These are phyloP conservation scores for Oligia latruncula DNA, from an alignment of 2,888 invertebrate genomes.

Conservation along the genomic window DNA sequence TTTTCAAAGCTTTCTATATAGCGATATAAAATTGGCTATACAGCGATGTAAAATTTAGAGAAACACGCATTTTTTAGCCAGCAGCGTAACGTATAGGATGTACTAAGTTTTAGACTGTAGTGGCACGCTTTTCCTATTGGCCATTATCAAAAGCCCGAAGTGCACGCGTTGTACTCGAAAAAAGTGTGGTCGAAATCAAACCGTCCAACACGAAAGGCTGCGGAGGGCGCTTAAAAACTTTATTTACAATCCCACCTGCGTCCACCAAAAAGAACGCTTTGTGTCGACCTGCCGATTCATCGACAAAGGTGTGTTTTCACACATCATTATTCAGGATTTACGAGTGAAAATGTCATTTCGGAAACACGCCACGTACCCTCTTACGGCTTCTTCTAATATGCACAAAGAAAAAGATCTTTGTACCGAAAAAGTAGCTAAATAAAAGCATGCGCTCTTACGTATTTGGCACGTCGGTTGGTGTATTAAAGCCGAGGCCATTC, in stretches of 20 bases:
- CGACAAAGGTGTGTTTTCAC: slow-evolving; percentile 76
- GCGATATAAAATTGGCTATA: slow-evolving; percentile 1
- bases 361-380: slow-evolving; percentile 81
- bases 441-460: slow-evolving; percentile 80
- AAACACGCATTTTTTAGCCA: slow-evolving; percentile 9
- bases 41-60: not conserved
- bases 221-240: slow-evolving; percentile 58
- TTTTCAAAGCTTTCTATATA: not conserved
- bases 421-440: slow-evolving; percentile 76
- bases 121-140: slow-evolving; percentile 34
- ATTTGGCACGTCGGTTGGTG: slow-evolving; percentile 78
- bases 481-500: slow-evolving; percentile 80
- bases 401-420: slow-evolving; percentile 84
- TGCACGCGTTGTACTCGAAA: slow-evolving; percentile 37
- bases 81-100: slow-evolving; percentile 9
- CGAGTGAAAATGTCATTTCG: slow-evolving; percentile 78
- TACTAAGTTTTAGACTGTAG: slow-evolving; percentile 28
- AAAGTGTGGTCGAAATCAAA: slow-evolving; percentile 44
- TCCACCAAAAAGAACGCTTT: slow-evolving; percentile 63
- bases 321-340: slow-evolving; percentile 82
- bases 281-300: slow-evolving; percentile 67
- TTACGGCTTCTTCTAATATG: slow-evolving; percentile 83
- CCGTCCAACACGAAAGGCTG: slow-evolving; percentile 37
- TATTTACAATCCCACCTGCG: slow-evolving; percentile 65
- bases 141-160: slow-evolving; percentile 41